Percentiles rank a stretch among this genome's conserved stretches.
Evolutionary conservation across 2,113 vertebrate genomes (phyloP).

Genomic region (Callaeas wilsoni): DNA sequence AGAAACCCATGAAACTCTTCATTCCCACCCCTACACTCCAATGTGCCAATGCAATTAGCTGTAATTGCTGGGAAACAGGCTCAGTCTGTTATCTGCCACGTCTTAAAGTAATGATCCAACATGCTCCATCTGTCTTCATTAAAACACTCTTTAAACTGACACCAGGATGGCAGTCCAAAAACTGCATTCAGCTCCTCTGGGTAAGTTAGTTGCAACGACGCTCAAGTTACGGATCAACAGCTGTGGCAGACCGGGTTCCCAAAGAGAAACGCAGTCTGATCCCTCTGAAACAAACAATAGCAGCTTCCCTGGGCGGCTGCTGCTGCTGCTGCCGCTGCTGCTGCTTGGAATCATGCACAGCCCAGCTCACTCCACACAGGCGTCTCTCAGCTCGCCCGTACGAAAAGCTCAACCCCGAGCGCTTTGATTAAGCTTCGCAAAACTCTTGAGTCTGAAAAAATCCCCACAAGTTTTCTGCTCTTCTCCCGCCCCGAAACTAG

Average conservation of each 20-base stretch:
- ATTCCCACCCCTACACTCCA: not conserved
- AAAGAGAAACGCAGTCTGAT: not conserved
- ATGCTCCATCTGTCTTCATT: conserved; percentile 50
- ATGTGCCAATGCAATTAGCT: conserved; percentile 35
- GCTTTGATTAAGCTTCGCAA: not conserved
- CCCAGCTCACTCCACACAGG: conserved; percentile 6
- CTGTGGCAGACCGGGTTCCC: not conserved
- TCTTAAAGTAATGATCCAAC: conserved; percentile 40
- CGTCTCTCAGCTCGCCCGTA: not conserved
- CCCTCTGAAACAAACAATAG: conserved; percentile 29
- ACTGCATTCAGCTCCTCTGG: not conserved
- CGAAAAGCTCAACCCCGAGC: not conserved
- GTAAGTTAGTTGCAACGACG: not conserved
- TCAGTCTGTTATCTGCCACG: conserved; percentile 37
- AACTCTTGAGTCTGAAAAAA: not conserved
- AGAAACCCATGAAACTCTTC: not conserved
- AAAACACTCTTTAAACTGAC: conserved; percentile 20
- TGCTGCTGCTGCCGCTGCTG: not conserved
- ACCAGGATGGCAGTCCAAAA: not conserved
- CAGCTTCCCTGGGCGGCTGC: conserved; percentile 5
- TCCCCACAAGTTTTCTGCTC: not conserved
- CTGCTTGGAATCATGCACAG: not conserved
- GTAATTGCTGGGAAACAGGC: conserved; percentile 47
- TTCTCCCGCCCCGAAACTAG: rapidly evolving
- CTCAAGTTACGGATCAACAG: conserved; percentile 26